phyloP scores from a whole-genome alignment of 2,797 vertebrate species.

The Rhadinocentrus ornatus region DNA sequence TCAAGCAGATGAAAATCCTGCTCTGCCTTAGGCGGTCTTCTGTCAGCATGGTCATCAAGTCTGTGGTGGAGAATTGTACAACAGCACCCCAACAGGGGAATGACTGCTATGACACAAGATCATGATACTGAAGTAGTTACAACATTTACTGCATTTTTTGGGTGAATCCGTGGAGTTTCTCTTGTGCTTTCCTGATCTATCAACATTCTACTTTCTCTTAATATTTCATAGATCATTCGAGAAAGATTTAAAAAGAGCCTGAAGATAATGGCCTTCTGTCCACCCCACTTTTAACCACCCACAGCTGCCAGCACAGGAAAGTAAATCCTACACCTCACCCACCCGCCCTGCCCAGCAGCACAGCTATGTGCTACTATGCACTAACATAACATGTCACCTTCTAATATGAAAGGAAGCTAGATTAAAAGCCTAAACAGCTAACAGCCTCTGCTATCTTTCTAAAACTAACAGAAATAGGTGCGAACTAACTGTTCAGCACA shows the following conservation, averaged over 20 bases:
- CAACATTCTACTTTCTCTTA: constrained; percentile 63
- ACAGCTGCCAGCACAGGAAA: constrained; percentile 78
- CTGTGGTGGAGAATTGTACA: constrained; percentile 24
- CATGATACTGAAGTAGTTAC: constrained; percentile 29
- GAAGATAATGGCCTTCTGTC: constrained; percentile 73
- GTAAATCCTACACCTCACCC: constrained; percentile 78
- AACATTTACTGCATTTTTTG: constrained; percentile 24
- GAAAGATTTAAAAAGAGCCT: constrained; percentile 61
- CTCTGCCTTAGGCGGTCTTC: constrained; percentile 66
- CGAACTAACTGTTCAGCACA: constrained; percentile 45
- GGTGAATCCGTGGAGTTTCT: constrained; percentile 21
- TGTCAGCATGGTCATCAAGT: constrained; percentile 32
- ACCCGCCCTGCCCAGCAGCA: constrained; percentile 57
- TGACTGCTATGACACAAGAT: constrained; percentile 2
- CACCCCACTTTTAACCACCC: constrained; percentile 73
- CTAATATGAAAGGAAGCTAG: constrained; percentile 38
- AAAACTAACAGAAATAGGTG: constrained; percentile 45
- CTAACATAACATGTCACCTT: constrained; percentile 40
- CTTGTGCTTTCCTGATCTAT: constrained; percentile 35
- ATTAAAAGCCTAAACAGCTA: constrained; percentile 35
- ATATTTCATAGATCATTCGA: constrained; percentile 66
- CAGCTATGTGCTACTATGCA: constrained; percentile 54
- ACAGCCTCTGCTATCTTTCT: constrained; percentile 27
- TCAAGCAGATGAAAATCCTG: constrained; percentile 81
- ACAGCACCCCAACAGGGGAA: constrained; percentile 45